Percentiles rank a stretch among this genome's conserved stretches.
phyloP scores from a whole-genome alignment of 2,888 invertebrate species.

The Drosophila macrospina region DNA sequence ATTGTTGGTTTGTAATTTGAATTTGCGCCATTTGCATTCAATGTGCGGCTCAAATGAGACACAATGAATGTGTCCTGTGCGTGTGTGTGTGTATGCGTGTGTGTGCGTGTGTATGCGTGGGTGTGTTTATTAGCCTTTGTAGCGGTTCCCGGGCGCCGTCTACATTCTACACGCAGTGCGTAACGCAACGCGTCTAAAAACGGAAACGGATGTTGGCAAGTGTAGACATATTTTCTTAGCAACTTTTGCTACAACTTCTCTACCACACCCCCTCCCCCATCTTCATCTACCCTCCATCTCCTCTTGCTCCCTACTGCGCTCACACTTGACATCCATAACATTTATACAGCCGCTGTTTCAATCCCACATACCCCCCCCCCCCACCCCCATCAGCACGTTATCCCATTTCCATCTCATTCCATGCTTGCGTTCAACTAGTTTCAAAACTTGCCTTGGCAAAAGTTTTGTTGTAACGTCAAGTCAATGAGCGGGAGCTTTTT shows the following conservation, averaged over 20 bases:
- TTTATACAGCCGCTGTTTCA: constrained; percentile 35
- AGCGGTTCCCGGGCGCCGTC: constrained; percentile 35
- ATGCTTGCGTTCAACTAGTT: constrained; percentile 49
- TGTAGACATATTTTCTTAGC: constrained; percentile 74
- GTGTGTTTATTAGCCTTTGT: constrained; percentile 58
- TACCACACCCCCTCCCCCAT: background rate
- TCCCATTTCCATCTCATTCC: constrained; percentile 13
- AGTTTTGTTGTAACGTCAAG: constrained; percentile 67
- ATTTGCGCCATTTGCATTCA: constrained; percentile 70
- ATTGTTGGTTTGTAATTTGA: constrained; percentile 71
- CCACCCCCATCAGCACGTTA: background rate
- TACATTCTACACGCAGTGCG: too few relatives aligned
- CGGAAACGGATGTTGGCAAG: constrained; percentile 75
- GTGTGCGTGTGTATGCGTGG: constrained; percentile 21
- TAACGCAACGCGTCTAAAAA: constrained; percentile 47
- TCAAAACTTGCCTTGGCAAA: constrained; percentile 53
- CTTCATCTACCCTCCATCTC: too few relatives aligned
- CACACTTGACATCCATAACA: constrained; percentile 39
- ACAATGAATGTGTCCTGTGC: constrained; percentile 65
- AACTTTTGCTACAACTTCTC: constrained; percentile 51
- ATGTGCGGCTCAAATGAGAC: constrained; percentile 56
- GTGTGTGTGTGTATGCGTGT: constrained; percentile 10
- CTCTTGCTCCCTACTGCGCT: too few relatives aligned
- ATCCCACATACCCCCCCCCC: background rate
- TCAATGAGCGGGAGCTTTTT: constrained; percentile 65